Evolutionary conservation across 2,797 vertebrate genomes (phyloP), one percentile per base, ranked within the genome.

Genomic region (Coendou prehensilis): DNA sequence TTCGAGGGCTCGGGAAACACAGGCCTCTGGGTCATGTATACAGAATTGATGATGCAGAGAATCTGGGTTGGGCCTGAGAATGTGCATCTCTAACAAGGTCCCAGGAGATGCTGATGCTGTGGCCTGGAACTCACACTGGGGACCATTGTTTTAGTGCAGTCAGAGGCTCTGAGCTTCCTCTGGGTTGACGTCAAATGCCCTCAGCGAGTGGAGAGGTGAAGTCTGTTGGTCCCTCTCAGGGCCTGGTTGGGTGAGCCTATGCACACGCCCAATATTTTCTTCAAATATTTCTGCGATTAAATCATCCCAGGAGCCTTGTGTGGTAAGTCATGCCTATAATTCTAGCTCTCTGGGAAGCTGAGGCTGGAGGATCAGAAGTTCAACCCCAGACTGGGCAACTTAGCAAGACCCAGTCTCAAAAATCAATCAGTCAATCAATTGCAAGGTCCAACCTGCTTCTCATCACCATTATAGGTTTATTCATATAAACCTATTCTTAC

Each of bases 211-310:
- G 26, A 78, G 26, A 84, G 20, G 9, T 45, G 50, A 30, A 84
- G 57, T 69, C 47, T 37, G 18, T 89, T 57, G 41, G 15, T 86
- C n/a, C 6, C 0, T 76, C 22, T 93, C 45, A 14, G 56, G 28
- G 15, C 5, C n/a, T 93, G 26, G 13, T 33, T 93, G 33, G 6
- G 37, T 78, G 86, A 87, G 13, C 28, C 78, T 73, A 3, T 20
- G 28, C 11, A 91, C 9, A 81, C 1, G 23, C 13, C 23, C 75
- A 45, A 6, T 71, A 9, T 82, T 95, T 94, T 52, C 67, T 85
- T 92, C 78, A 86, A 37, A 47, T 95, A 50, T 75, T 83, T 64
- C 33, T 94, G 8, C 14, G 37, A 57, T 90, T 89, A 87, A 28
- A 69, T 82, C 41, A 75, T 73, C 41, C 52, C 13, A 54, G 76